A percentile compares a stretch with the other conserved stretches of the same genome.
phyloP scores from a whole-genome alignment of 1,140 invertebrate species.

The Pseudomyrmex sp. region DNA sequence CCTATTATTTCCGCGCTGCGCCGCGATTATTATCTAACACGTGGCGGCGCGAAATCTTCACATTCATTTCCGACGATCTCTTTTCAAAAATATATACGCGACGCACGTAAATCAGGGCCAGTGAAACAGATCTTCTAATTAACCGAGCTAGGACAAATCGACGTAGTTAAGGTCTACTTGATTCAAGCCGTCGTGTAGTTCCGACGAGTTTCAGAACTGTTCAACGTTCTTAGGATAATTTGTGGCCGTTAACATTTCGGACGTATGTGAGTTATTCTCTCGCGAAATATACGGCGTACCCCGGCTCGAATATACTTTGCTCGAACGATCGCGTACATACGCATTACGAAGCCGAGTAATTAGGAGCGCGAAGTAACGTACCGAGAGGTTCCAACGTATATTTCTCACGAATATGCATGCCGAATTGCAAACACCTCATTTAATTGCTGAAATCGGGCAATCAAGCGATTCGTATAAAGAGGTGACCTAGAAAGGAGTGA shows the following conservation, averaged over 20 bases:
- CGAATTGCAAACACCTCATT: constrained; percentile 57
- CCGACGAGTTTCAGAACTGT: constrained; percentile 28
- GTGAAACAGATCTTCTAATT: neutral
- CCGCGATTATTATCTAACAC: constrained; percentile 11
- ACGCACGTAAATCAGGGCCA: neutral
- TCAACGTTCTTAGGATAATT: constrained; percentile 55
- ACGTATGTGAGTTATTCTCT: constrained; percentile 42
- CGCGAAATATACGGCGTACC: constrained; percentile 44
- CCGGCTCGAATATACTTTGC: constrained; percentile 40
- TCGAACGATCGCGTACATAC: constrained; percentile 50
- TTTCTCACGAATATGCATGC: constrained; percentile 49
- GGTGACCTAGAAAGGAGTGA: constrained; percentile 30
- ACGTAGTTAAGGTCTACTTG: constrained; percentile 1
- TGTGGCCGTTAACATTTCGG: constrained; percentile 50
- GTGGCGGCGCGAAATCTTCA: neutral
- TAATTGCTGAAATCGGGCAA: constrained; percentile 50
- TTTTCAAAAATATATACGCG: neutral
- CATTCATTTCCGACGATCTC: neutral
- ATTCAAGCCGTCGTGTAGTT: neutral
- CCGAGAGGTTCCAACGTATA: constrained; percentile 20
- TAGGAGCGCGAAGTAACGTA: constrained; percentile 45
- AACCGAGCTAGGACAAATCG: neutral
- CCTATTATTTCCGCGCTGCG: constrained; percentile 24
- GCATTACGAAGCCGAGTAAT: constrained; percentile 65
- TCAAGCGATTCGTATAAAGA: constrained; percentile 25